Conservation (phyloP, 2,113 vertebrate genomes). For the Hippolais icterina region DNA sequence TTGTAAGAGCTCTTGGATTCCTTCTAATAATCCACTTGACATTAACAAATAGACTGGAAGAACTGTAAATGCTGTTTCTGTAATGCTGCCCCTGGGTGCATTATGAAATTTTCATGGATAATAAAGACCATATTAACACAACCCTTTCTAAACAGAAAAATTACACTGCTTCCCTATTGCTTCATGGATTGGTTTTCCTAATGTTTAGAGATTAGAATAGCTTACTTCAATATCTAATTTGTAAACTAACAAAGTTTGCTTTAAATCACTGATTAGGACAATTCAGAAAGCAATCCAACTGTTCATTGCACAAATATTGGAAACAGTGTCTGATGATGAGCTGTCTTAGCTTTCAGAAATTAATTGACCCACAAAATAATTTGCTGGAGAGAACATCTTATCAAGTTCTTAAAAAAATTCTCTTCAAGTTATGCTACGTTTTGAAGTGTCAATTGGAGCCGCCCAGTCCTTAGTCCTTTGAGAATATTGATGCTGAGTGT, state of each 20-base stretch:
- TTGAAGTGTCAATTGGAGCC: not conserved
- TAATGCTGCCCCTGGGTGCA: not conserved
- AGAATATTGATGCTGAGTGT: not conserved
- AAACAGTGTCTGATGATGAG: not conserved
- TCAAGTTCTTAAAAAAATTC: not conserved
- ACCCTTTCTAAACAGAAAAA: not conserved
- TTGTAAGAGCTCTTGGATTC: not conserved
- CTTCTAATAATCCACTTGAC: slow-evolving; percentile 16
- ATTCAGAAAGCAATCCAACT: not conserved
- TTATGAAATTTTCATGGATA: not conserved
- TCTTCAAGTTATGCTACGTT: not conserved
- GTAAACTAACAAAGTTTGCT: not conserved
- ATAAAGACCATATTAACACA: not conserved
- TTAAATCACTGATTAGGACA: not conserved
- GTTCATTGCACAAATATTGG: not conserved
- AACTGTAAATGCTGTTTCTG: not conserved
- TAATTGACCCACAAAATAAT: not conserved
- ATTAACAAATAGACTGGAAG: not conserved
- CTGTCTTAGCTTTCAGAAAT: not conserved
- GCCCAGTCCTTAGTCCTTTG: not conserved
- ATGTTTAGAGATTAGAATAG: slow-evolving; percentile 13
- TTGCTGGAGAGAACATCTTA: not conserved
- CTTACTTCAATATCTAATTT: slow-evolving; percentile 10
- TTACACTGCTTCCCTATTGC: not conserved
- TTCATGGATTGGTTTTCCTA: not conserved